These are phyloP conservation scores for Parotocinclus haroldoi DNA, from an alignment of 2,797 vertebrate genomes.

Conservation along the genomic window DNA sequence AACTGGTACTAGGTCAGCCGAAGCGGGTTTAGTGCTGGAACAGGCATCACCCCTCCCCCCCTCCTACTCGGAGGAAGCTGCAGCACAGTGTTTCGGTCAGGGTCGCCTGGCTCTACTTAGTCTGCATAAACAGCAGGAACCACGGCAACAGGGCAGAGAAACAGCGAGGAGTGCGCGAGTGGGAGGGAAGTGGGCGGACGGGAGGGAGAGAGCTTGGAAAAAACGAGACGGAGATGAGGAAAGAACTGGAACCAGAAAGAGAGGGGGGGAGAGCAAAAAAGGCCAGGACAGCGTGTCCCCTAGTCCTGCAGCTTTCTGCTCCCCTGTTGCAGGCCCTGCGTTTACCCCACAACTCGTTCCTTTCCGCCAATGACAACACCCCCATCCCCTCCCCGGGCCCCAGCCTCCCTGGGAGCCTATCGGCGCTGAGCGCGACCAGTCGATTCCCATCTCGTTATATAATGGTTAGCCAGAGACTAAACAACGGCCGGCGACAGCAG, in stretches of 20 bases:
- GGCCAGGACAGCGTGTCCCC: conserved; percentile 36
- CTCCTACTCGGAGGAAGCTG: conserved; percentile 45
- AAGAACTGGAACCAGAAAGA: conserved; percentile 23
- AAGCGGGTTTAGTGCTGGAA: conserved; percentile 6
- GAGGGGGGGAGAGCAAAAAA: conserved; percentile 7
- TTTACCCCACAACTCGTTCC: conserved; percentile 33
- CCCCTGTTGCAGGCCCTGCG: conserved; percentile 25
- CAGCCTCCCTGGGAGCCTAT: conserved; percentile 47
- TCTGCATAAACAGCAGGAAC: conserved; percentile 53
- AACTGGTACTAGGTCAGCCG: conserved; percentile 29
- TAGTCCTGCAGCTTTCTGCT: conserved; percentile 35
- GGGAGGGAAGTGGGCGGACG: conserved; percentile 31
- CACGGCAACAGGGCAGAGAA: conserved; percentile 51
- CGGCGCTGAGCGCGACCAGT: conserved; percentile 18
- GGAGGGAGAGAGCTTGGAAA: conserved; percentile 16
- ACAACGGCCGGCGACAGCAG: conserved; percentile 40
- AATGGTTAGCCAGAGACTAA: conserved; percentile 43
- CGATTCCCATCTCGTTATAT: conserved; percentile 51
- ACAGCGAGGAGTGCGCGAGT: conserved; percentile 34
- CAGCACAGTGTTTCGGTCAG: conserved; percentile 38
- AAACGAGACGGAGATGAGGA: conserved; percentile 20
- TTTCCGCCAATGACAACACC: conserved; percentile 40
- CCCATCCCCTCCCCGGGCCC: conserved; percentile 36
- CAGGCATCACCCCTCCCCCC: conserved; percentile 8
- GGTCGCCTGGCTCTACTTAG: conserved; percentile 51